phyloP scores from a whole-genome alignment of 1,140 invertebrate genomes.

The Drosophila repletoides region DNA sequence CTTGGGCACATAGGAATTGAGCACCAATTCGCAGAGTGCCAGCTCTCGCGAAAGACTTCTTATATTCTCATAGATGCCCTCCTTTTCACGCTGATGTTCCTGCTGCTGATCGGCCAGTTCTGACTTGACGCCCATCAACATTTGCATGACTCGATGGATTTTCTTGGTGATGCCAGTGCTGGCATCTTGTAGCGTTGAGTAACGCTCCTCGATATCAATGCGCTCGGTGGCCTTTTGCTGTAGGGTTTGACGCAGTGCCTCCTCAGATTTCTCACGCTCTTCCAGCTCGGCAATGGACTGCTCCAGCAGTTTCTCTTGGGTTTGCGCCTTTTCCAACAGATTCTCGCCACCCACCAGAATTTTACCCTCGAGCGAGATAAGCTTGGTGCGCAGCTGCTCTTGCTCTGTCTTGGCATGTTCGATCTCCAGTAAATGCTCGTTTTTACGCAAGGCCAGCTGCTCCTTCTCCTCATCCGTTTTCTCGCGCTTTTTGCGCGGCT shows the following conservation, averaged over 20 bases:
- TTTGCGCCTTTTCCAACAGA: constrained; percentile 97
- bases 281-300: constrained; percentile 96
- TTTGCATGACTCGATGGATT: constrained; percentile 92
- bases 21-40: constrained; percentile 93
- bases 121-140: constrained; percentile 91
- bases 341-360: constrained; percentile 99
- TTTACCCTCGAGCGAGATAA: constrained; percentile 95
- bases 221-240: constrained; percentile 95
- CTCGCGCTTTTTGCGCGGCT: constrained; percentile 84
- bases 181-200: constrained; percentile 96
- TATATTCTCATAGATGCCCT: constrained; percentile 96
- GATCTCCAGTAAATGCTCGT: constrained; percentile 84
- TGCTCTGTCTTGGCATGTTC: constrained; percentile 85
- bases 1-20: constrained; percentile 95
- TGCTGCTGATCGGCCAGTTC: constrained; percentile 94
- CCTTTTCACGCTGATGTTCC: constrained; percentile 98
- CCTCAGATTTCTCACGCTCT: constrained; percentile 91
- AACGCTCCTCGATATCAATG: constrained; percentile 97
- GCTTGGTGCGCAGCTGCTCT: constrained; percentile 91
- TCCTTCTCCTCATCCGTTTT: constrained; percentile 86
- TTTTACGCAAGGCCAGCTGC: constrained; percentile 84
- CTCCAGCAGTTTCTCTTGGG: constrained; percentile 95
- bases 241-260: constrained; percentile 90
- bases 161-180: constrained; percentile 96
- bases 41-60: constrained; percentile 94